Percentiles rank a stretch among this genome's conserved stretches.
Evolutionary conservation across 2,888 invertebrate genomes (phyloP).

Genomic region (Ectemnius lituratus): DNA sequence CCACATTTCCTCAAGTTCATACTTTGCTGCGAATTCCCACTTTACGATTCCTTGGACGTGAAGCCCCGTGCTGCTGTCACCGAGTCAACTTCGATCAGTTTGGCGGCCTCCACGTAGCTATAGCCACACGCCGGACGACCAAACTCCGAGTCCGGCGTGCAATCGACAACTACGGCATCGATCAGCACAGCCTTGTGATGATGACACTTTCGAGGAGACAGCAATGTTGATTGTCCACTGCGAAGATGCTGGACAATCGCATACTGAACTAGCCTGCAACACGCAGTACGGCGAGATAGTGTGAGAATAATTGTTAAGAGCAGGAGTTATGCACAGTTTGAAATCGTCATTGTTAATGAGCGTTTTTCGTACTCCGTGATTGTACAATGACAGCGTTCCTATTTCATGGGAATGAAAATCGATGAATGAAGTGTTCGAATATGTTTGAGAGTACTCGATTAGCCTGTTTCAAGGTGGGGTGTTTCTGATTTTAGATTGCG

Average conservation of each 20-base stretch:
- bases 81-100: slow-evolving; percentile 85
- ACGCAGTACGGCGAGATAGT: not conserved
- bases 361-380: too few species aligned
- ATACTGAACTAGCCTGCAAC: not conserved
- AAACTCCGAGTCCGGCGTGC: slow-evolving; percentile 67
- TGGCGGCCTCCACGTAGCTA: slow-evolving; percentile 87
- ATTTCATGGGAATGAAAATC: too few species aligned
- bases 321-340: too few species aligned
- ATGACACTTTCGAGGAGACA: not conserved
- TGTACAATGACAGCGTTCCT: too few species aligned
- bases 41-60: slow-evolving; percentile 88
- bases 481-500: too few species aligned
- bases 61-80: slow-evolving; percentile 83
- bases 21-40: slow-evolving; percentile 92
- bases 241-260: not conserved
- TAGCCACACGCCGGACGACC: slow-evolving; percentile 78
- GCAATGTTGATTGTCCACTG: not conserved
- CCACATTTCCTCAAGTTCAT: slow-evolving; percentile 90
- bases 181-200: slow-evolving; percentile 65
- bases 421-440: too few species aligned
- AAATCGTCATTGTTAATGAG: too few species aligned
- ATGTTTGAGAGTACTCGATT: too few species aligned
- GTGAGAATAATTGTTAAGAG: too few species aligned
- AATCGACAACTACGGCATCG: slow-evolving; percentile 50
- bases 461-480: too few species aligned